These are phyloP conservation scores for Esox lucius DNA, from an alignment of 2,797 vertebrate species.

Conservation along the genomic window DNA sequence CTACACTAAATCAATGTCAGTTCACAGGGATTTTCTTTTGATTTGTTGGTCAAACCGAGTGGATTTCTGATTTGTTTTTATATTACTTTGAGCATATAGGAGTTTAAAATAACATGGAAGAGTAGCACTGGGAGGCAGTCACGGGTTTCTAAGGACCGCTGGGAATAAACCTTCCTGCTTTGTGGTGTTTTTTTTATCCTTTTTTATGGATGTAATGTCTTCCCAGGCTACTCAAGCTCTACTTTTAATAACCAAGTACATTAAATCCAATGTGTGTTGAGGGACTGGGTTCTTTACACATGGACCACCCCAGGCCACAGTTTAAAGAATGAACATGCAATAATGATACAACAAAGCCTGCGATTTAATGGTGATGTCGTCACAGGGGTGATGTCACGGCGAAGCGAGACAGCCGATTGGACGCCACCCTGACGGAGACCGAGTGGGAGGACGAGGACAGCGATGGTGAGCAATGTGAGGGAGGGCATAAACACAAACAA, in stretches of 20 bases:
- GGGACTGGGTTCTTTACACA: background rate
- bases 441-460: conserved; percentile 70
- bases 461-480: conserved; percentile 49
- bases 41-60: background rate
- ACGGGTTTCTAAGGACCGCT: no score
- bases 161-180: background rate
- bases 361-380: conserved; percentile 36
- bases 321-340: no score
- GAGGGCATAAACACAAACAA: conserved; percentile 21
- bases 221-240: background rate
- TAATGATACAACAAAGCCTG: no score
- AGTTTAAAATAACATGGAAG: background rate
- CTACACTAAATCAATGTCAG: background rate
- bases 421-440: conserved; percentile 64
- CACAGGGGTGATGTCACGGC: conserved; percentile 76
- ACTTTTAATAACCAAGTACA: background rate
- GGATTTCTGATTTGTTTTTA: background rate
- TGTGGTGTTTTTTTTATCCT: background rate
- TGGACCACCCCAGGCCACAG: background rate
- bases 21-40: background rate
- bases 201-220: background rate
- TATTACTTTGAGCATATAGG: background rate
- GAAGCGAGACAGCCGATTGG: conserved; percentile 69
- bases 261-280: background rate
- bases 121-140: background rate